Evolutionary conservation across 2,888 invertebrate species (phyloP), one percentile per base, ranked within the genome.

Genomic region (Hecatera dysodea): DNA sequence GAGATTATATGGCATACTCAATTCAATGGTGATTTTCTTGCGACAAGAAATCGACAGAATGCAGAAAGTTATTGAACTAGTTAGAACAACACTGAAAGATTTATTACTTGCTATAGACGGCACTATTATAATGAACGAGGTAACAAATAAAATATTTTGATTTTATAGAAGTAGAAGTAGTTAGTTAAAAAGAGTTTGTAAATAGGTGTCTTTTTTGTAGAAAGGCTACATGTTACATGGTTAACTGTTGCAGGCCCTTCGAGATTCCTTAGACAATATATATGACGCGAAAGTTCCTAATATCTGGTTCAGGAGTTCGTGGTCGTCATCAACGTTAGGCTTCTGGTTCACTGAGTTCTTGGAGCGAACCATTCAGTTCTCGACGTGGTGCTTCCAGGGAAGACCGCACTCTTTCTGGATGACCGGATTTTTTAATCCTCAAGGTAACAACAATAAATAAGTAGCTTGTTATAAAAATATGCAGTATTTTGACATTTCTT

Each of bases 341-440:
- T 99, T 99, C 92, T 99, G 99, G 99, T 98, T 98, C 90, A 98
- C 98, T 0, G 98, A 99, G 91, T 95, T 99, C 61, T 90, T 98
- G 74, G 98, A 98, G 87, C 96, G 98, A 80, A 98, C 98, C 90
- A 96, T 95, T 24, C 99, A 99, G 92, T 98, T 98, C 90, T 95
- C 97, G 4, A 92, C 89, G 6, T 99, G 98, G 99, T 97, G 98
- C 79, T 98, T 97, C 88, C 93, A 93, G 59, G 97, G 97, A 1
- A 96, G 98, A 78, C 98, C 98, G 0, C 90, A 93, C 15, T 97
- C 97, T 17, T 99, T 98, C 91, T 99, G 98, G 98, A 98, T 99
- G 98, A 98, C 98, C 6, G 99, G 99, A 9, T 98, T 99, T 90
- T 99, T 99, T 87, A 99, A 99, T 95, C 98, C 98, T 1, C 98